phyloP scores from a whole-genome alignment of 2,113 vertebrate species.

The Formicarius rufipectus region DNA sequence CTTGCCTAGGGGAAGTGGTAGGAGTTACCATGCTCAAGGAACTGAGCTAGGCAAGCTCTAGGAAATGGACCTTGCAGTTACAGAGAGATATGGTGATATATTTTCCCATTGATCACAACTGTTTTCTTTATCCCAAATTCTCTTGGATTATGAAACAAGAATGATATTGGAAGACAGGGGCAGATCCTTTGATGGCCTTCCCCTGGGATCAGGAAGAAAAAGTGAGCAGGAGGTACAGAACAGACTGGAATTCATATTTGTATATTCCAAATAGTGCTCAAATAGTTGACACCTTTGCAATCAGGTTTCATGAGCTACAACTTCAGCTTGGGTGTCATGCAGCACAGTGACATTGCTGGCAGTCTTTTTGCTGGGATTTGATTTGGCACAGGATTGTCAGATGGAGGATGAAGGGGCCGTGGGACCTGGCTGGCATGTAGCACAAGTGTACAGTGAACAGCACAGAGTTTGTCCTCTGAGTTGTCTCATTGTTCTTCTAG shows the following conservation, averaged over 20 bases:
- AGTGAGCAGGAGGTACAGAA: not conserved
- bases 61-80: not conserved
- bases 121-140: not conserved
- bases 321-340: not conserved
- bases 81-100: not conserved
- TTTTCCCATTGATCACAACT: not conserved
- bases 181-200: not conserved
- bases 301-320: not conserved
- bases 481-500: not conserved
- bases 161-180: not conserved
- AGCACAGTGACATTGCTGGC: not conserved
- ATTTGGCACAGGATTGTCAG: rapidly evolving
- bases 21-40: not conserved
- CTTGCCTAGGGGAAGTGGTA: not conserved
- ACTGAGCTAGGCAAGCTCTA: not conserved
- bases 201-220: not conserved
- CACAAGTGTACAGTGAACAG: not conserved
- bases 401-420: not conserved
- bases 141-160: not conserved
- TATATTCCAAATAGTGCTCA: not conserved
- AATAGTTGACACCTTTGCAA: not conserved
- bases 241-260: not conserved
- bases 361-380: not conserved
- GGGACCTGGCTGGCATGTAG: not conserved
- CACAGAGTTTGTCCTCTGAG: not conserved